Base-by-base conservation (phyloP, 2,113 vertebrate species). In the Stigmatopora nigra region DNA sequence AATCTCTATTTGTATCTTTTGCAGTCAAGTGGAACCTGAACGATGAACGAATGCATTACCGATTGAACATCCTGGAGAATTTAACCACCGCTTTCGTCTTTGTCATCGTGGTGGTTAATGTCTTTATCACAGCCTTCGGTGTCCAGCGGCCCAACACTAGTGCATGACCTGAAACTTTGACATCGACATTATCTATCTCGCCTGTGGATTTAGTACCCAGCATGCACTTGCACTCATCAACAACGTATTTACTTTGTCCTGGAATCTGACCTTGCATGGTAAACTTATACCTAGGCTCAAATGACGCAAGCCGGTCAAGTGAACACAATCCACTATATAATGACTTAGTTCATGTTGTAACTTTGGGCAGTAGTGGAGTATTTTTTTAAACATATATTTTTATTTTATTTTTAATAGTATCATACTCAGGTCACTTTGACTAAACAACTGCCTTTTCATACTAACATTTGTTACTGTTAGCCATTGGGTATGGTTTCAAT, bases 11-110 rank as follows among this genome's bases (percentile, higher is more conserved):
- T 65, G n/a, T 79, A 64, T 83, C 64, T 70, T 16, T 59, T 48
- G 22, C 88, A 99, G 97, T 99, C n/a, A 98, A 93, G 82, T 95
- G 96, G 36, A 92, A 99, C 81, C 92, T 99, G 70, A 99, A 98
- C 49, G 94, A 99, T 55, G 82, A 89, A 0, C 89, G 70, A 48
- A 94, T 91, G 78, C 97, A 99, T 1, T 86, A 77, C 72, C 93
- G 82, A 73, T 89, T 99, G 87, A 91, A 99, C 84, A 84, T 94
- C 71, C 76, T 99, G 81, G 95, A 99, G 82, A 98, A 99, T 64
- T 35, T 91, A 8, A 78, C 93, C 75, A 99, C 96, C 0, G 93
- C 93, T 49, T 89, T 96, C 0, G 92, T 99, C 49, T 98, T 99
- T 73, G 78, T 98, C 80, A 95, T 99, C 3, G 95, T 98, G 0